These are phyloP conservation scores for Pristionchus japonicus DNA, from an alignment of 2,888 invertebrate species.

Conservation along the genomic window DNA sequence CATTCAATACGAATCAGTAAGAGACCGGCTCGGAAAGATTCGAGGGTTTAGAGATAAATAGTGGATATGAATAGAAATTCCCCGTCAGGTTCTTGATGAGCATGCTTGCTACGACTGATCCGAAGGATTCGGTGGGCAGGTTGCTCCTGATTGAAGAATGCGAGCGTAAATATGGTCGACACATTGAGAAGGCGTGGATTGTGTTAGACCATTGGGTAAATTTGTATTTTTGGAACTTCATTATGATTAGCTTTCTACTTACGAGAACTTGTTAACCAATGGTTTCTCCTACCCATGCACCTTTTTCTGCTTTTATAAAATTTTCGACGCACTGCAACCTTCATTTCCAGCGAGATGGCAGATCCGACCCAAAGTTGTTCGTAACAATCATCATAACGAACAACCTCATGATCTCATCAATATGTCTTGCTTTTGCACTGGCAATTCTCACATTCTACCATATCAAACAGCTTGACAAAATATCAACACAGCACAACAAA, in stretches of 20 bases:
- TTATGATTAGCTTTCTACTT: too few relatives aligned
- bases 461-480: not conserved
- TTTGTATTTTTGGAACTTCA: too few relatives aligned
- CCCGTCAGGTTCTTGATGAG: not conserved
- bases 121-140: not conserved
- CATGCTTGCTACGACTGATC: not conserved
- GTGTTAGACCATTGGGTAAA: not conserved
- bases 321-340: too few relatives aligned
- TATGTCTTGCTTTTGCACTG: not conserved
- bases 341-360: not conserved
- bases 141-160: not conserved
- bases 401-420: not conserved
- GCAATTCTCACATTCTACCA: not conserved
- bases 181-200: not conserved
- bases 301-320: too few relatives aligned
- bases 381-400: not conserved
- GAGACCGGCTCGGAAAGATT: not conserved
- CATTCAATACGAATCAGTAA: not conserved
- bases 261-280: too few relatives aligned
- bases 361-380: not conserved
- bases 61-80: too few relatives aligned
- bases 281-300: too few relatives aligned
- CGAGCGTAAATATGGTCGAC: not conserved
- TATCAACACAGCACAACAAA: not conserved
- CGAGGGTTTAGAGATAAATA: too few relatives aligned